Conservation (phyloP, 2,797 vertebrate genomes). For the Melanotaenia nigrans region DNA sequence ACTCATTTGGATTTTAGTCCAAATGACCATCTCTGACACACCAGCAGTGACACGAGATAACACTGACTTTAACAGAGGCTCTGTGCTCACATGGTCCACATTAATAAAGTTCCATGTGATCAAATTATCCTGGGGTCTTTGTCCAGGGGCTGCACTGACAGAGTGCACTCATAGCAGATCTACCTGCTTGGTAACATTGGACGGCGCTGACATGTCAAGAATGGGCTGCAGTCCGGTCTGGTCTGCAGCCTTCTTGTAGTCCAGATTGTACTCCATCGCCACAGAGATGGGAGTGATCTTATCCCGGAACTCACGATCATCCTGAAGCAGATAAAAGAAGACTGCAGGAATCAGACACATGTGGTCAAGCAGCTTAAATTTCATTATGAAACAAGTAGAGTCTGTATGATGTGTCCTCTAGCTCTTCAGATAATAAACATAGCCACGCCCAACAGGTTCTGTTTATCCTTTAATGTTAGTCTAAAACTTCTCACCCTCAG, state of each 20-base stretch:
- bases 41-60: not conserved
- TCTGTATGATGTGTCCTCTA: no score
- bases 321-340: slow-evolving; percentile 74
- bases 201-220: slow-evolving; percentile 87
- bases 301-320: slow-evolving; percentile 94
- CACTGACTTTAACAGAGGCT: not conserved
- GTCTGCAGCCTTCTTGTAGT: slow-evolving; percentile 87
- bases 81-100: not conserved
- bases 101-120: not conserved
- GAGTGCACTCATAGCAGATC: not conserved
- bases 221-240: slow-evolving; percentile 88
- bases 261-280: slow-evolving; percentile 92
- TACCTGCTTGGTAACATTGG: slow-evolving; percentile 94
- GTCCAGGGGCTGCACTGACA: not conserved
- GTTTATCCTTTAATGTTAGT: no score
- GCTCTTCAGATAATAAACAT: no score
- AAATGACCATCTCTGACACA: no score
- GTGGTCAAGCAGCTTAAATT: no score
- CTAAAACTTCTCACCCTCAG: slow-evolving; percentile 83
- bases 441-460: no score
- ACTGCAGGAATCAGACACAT: not conserved
- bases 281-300: slow-evolving; percentile 96
- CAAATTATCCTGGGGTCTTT: not conserved
- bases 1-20: not conserved
- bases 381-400: no score